A percentile compares a stretch with the other conserved stretches of the same genome.
Evolutionary conservation across 2,888 invertebrate genomes (phyloP).

Genomic region (Nephrocerus scutellatus): DNA sequence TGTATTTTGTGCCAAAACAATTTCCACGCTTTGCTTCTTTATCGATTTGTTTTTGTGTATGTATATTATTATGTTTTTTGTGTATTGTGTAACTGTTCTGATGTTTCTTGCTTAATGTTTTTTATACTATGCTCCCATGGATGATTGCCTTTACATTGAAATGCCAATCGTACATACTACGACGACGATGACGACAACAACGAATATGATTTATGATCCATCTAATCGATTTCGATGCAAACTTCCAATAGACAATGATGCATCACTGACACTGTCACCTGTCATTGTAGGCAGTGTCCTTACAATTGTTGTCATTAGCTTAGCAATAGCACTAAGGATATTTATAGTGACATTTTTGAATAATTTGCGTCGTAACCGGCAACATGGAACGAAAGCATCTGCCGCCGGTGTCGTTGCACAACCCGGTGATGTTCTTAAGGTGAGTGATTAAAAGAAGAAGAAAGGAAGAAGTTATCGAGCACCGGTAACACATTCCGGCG

Average conservation of each 20-base stretch:
- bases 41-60: no score
- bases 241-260: constrained; percentile 38
- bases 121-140: no score
- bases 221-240: constrained; percentile 23
- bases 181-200: constrained; percentile 21
- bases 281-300: constrained; percentile 47
- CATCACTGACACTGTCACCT: constrained; percentile 44
- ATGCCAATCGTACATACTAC: no score
- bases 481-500: not conserved
- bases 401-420: constrained; percentile 38
- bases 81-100: no score
- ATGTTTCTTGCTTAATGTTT: no score
- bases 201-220: constrained; percentile 8
- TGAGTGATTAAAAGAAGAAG: constrained; percentile 23
- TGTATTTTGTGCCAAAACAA: no score
- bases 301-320: constrained; percentile 47
- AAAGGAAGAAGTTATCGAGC: no score
- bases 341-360: constrained; percentile 46
- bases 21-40: no score
- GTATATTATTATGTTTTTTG: no score
- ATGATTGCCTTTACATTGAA: no score
- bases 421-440: constrained; percentile 44
- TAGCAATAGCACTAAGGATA: constrained; percentile 45
- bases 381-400: constrained; percentile 43
- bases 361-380: constrained; percentile 45